These are phyloP conservation scores for Bovichtus diacanthus DNA, from an alignment of 2,797 vertebrate genomes.

Conservation along the genomic window DNA sequence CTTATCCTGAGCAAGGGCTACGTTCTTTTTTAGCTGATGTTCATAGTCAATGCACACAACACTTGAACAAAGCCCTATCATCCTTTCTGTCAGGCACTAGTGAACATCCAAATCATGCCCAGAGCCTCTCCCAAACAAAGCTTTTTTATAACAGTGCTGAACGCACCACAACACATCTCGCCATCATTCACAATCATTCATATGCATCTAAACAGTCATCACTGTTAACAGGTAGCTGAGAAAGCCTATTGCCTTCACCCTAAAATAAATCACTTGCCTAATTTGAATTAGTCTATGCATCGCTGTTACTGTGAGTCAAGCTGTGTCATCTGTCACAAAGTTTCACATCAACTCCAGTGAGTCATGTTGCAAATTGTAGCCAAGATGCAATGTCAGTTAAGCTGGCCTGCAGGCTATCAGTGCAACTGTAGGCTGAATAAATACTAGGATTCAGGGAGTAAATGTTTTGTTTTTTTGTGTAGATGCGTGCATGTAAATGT, in stretches of 20 bases:
- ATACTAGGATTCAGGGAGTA: conserved; percentile 26
- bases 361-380: conserved; percentile 75
- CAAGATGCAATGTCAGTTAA: conserved; percentile 65
- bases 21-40: conserved; percentile 16
- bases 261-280: conserved; percentile 72
- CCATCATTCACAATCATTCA: conserved; percentile 51
- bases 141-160: conserved; percentile 37
- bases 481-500: conserved; percentile 14
- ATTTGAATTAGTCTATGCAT: conserved; percentile 76
- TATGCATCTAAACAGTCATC: conserved; percentile 55
- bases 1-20: conserved; percentile 28
- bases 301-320: conserved; percentile 75
- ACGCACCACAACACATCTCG: conserved; percentile 29
- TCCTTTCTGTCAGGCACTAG: conserved; percentile 37
- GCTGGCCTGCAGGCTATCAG: conserved; percentile 46
- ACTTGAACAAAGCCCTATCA: conserved; percentile 27
- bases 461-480: conserved; percentile 12
- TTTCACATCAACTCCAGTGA: conserved; percentile 75
- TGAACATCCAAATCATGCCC: conserved; percentile 42
- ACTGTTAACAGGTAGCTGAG: conserved; percentile 69
- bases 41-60: conserved; percentile 15
- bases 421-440: conserved; percentile 40
- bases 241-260: conserved; percentile 58
- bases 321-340: conserved; percentile 79
- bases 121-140: conserved; percentile 36